phyloP scores from a whole-genome alignment of 2,797 vertebrate genomes.

The Sebastes vulpes region DNA sequence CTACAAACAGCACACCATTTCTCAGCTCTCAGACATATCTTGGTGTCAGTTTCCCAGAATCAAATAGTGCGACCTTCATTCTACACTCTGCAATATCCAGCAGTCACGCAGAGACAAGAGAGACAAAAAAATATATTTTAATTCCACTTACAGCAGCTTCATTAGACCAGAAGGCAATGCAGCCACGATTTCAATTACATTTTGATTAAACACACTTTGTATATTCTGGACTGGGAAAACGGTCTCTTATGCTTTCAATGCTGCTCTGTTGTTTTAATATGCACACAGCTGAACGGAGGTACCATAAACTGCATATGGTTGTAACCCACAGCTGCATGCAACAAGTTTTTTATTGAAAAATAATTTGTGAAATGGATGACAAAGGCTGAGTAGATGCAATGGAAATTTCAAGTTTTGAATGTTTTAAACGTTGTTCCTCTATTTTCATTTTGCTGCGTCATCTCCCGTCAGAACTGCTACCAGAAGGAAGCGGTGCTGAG shows the following conservation, averaged over 20 bases:
- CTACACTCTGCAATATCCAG: conserved; percentile 1
- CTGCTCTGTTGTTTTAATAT: conserved; percentile 7
- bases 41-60: conserved; percentile 16
- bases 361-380: not conserved
- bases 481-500: conserved; percentile 93
- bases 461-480: conserved; percentile 88
- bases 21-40: conserved; percentile 22
- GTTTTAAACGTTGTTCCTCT: not conserved
- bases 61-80: not conserved
- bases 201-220: conserved; percentile 29
- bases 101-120: conserved; percentile 6
- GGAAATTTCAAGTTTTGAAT: not conserved
- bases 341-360: conserved; percentile 14
- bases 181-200: conserved; percentile 18
- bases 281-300: not conserved
- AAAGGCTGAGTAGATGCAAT: not conserved
- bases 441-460: not conserved
- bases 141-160: conserved; percentile 23
- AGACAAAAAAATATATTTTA: conserved; percentile 32
- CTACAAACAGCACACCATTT: conserved; percentile 7
- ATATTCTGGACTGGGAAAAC: conserved; percentile 10
- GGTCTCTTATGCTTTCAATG: not conserved
- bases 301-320: not conserved
- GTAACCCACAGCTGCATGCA: not conserved
- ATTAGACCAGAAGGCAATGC: conserved; percentile 6